These are phyloP conservation scores for Limenitis camilla DNA, from an alignment of 2,888 invertebrate genomes.

Conservation along the genomic window DNA sequence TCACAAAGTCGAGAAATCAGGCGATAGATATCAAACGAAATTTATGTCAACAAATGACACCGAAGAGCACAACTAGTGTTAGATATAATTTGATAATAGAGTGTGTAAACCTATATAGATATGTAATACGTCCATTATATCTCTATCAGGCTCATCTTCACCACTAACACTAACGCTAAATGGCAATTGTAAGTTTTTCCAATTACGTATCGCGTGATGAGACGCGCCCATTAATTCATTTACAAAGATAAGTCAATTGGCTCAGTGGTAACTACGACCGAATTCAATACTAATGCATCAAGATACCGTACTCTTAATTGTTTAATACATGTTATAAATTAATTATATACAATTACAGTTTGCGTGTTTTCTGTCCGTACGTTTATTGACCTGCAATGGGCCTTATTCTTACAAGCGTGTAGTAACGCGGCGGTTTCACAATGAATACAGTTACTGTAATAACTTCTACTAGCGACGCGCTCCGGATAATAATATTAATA, in stretches of 20 bases:
- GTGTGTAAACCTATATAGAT: not conserved
- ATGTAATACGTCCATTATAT: not conserved
- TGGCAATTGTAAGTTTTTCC: conserved; percentile 25
- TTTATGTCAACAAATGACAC: too few species aligned
- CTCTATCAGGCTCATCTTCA: conserved; percentile 1
- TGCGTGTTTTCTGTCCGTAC: conserved; percentile 49
- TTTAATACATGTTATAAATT: conserved; percentile 74
- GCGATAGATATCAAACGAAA: too few species aligned
- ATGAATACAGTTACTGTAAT: too few species aligned
- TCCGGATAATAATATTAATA: too few species aligned
- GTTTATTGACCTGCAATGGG: conserved; percentile 42
- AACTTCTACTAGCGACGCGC: too few species aligned
- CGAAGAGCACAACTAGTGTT: too few species aligned
- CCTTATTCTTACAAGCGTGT: not conserved
- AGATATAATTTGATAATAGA: too few species aligned
- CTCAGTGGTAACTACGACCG: conserved; percentile 44
- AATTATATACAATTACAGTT: conserved; percentile 68
- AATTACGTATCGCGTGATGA: conserved; percentile 65
- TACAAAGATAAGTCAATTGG: conserved; percentile 70
- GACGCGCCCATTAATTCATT: conserved; percentile 60
- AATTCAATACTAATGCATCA: conserved; percentile 68
- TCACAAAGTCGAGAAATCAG: too few species aligned
- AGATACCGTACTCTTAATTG: conserved; percentile 67
- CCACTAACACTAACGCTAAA: conserved; percentile 3
- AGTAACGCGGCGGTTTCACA: too few species aligned